Evolutionary conservation across 2,888 invertebrate species (phyloP).

Genomic region (Apotomis betuletana): DNA sequence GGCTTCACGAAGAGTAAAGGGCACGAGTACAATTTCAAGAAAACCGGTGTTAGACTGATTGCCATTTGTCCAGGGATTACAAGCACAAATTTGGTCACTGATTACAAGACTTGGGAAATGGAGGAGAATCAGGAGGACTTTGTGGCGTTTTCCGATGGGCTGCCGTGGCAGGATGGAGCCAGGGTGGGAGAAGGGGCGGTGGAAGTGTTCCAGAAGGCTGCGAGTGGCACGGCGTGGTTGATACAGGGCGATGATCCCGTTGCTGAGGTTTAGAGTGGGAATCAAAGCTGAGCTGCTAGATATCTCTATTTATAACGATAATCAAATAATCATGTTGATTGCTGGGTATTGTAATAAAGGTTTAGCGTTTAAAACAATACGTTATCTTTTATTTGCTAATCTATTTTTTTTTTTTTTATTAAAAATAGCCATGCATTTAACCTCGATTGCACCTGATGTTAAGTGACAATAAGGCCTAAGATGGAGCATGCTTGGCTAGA

Average conservation of each 20-base stretch:
- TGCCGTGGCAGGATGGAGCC: constrained; percentile 46
- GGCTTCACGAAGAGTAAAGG: constrained; percentile 74
- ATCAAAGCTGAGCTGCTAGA: too few species aligned
- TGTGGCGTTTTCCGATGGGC: constrained; percentile 43
- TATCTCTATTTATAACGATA: too few species aligned
- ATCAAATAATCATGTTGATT: too few species aligned
- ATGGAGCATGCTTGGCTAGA: too few species aligned
- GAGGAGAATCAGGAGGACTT: constrained; percentile 37
- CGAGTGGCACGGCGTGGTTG: constrained; percentile 74
- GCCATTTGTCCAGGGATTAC: constrained; percentile 79
- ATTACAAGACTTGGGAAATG: constrained; percentile 14
- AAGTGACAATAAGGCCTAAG: too few species aligned
- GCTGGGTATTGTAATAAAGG: too few species aligned
- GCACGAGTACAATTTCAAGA: constrained; percentile 63
- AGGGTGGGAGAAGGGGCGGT: constrained; percentile 45
- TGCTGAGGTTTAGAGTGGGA: constrained; percentile 7
- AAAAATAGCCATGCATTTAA: too few species aligned
- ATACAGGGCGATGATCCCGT: constrained; percentile 53
- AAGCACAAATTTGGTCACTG: constrained; percentile 56
- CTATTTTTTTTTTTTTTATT: too few species aligned
- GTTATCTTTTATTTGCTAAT: too few species aligned
- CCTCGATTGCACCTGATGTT: too few species aligned
- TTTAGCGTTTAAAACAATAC: too few species aligned
- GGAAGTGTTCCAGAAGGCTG: constrained; percentile 52
- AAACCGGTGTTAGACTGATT: constrained; percentile 73